Conservation (phyloP, 2,113 vertebrate species). For the Condylura cristata region DNA sequence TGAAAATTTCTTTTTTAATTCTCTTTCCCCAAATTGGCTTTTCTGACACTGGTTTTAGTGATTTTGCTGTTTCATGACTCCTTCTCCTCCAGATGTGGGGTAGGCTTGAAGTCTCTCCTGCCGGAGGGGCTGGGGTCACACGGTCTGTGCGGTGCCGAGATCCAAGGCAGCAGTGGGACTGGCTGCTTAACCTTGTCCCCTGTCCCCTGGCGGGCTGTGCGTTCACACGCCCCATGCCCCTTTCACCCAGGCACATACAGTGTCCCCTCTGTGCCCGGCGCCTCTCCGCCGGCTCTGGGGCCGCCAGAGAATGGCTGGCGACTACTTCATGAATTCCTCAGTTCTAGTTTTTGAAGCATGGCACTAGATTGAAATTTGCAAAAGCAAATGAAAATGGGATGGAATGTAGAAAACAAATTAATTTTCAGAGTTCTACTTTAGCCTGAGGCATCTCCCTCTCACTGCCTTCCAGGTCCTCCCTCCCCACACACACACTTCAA, state of each 20-base stretch:
- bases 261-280: neutral
- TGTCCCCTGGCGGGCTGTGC: fast-evolving
- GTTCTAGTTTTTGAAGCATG: neutral
- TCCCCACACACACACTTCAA: no score
- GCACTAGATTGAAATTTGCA: neutral
- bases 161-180: fast-evolving
- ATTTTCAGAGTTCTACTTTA: neutral
- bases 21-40: neutral
- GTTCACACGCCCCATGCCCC: neutral
- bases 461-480: no score
- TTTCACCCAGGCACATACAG: neutral
- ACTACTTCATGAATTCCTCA: neutral
- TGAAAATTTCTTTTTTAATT: neutral
- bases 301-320: neutral
- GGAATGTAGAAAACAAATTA: neutral
- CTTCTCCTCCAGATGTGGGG: neutral
- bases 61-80: neutral
- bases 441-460: no score
- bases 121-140: neutral
- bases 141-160: no score
- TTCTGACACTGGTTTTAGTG: neutral
- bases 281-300: neutral
- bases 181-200: neutral
- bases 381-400: neutral
- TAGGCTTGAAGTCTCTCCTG: neutral